Evolutionary conservation across 2,888 invertebrate species (phyloP), one percentile per base, ranked within the genome.

Genomic region (Synergus gifuensis): DNA sequence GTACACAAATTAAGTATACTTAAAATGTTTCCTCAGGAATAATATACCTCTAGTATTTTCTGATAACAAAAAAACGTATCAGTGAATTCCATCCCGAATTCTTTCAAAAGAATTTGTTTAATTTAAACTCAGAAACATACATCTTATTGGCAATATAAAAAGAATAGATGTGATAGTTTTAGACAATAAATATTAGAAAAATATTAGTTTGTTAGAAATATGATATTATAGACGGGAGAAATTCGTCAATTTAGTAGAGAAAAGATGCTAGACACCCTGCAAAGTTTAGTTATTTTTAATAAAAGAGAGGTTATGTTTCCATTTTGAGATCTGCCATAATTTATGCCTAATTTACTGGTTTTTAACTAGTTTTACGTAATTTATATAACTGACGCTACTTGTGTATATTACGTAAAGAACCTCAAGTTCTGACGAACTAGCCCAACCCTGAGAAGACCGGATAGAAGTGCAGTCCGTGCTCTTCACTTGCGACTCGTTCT

Each of bases 391-490:
- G 1, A 11, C 11, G 44, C 7, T 11, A 44, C 0, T 58, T 18
- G 18, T 18, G 18, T 58, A 18, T 9, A 3, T 58, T 11, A 58
- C 58, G 58, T 18, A 58, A 11, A 9, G 18, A n/a, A 28, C 14
- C 9, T 64, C 36, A 64, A 36, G 28, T 22, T 64, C n/a, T 16
- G 16, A 11, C 12, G 64, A 28, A 28, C 12, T 64, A 18, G 5
- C 9, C 36, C 36, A 28, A 0, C 64, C 28, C 28, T 40, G 81
- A 69, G 80, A 80, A 83, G 85, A 85, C 94, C 94, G 94, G 93
- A 94, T 95, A 95, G 95, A 95, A 94, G 95, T 95, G 94, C 94
- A 94, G 86, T 94, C 94, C 81, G 84, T 87, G 88, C 87, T 83
- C 83, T 84, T 64, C 83, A 81, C 78, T 73, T 79, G 77, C 78